Conservation (phyloP, 37 sponge, comb jelly and placozoan genomes). For the Oopsacas minuta region DNA sequence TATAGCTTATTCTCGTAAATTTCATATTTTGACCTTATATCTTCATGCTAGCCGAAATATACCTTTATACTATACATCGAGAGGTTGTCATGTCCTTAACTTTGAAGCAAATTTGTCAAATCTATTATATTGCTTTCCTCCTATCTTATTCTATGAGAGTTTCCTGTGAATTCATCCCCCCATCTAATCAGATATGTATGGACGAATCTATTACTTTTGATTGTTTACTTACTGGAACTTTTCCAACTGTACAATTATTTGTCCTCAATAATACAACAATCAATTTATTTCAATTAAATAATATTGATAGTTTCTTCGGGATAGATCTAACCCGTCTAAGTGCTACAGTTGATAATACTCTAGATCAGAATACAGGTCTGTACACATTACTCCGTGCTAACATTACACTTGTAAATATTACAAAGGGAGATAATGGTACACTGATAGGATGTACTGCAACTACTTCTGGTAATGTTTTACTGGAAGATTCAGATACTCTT, state of each 20-base stretch:
- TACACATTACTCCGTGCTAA: background rate
- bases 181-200: background rate
- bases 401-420: background rate
- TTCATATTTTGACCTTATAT: no score
- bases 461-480: background rate
- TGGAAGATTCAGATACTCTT: background rate
- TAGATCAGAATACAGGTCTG: background rate
- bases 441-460: background rate
- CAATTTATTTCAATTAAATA: background rate
- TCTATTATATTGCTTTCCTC: background rate
- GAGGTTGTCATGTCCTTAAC: background rate
- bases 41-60: no score
- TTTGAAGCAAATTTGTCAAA: background rate
- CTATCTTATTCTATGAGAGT: background rate
- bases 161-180: background rate
- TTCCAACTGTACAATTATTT: background rate
- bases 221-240: background rate
- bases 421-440: background rate
- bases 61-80: no score
- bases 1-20: no score
- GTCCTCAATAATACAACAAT: background rate
- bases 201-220: background rate
- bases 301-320: background rate
- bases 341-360: conserved; percentile 17
- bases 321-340: background rate